Evolutionary conservation across 2,797 vertebrate genomes (phyloP).

Genomic region (Pseudochromis fuscus): DNA sequence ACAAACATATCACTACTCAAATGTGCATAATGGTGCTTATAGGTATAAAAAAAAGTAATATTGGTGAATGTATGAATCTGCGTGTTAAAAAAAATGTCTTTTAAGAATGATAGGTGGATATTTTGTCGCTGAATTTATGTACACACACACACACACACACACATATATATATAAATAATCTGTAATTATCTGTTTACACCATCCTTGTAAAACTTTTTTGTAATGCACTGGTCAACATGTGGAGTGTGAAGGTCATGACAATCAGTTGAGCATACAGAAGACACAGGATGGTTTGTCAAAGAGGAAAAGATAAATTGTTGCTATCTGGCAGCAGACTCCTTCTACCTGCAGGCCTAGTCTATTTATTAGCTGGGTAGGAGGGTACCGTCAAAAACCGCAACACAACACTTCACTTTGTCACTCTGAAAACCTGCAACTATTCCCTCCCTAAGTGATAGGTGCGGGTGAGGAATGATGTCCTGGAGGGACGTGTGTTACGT

Average conservation of each 20-base stretch:
- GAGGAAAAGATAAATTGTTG: conserved; percentile 38
- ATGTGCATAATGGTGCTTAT: too few species aligned
- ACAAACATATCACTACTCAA: too few species aligned
- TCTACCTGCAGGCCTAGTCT: conserved; percentile 18
- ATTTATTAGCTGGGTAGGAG: conserved; percentile 48
- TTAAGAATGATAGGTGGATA: too few species aligned
- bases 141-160: too few species aligned
- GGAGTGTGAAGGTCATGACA: conserved; percentile 5
- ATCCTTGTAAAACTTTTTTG: not conserved
- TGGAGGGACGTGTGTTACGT: conserved; percentile 31
- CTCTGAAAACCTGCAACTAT: conserved; percentile 66
- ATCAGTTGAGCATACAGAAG: not conserved
- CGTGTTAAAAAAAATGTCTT: too few species aligned
- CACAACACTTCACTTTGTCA: conserved; percentile 57
- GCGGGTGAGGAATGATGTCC: conserved; percentile 65
- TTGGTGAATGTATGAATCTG: too few species aligned
- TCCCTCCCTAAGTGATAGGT: conserved; percentile 48
- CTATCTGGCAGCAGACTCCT: conserved; percentile 29
- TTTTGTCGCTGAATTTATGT: too few species aligned
- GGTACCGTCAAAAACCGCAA: conserved; percentile 37
- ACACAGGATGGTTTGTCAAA: conserved; percentile 42
- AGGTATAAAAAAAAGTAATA: too few species aligned
- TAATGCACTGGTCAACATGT: not conserved
- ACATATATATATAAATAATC: too few species aligned
- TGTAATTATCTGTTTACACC: conserved; percentile 1